These are phyloP conservation scores for Saccostrea glomerata DNA, from an alignment of 1,140 invertebrate species.

Conservation along the genomic window DNA sequence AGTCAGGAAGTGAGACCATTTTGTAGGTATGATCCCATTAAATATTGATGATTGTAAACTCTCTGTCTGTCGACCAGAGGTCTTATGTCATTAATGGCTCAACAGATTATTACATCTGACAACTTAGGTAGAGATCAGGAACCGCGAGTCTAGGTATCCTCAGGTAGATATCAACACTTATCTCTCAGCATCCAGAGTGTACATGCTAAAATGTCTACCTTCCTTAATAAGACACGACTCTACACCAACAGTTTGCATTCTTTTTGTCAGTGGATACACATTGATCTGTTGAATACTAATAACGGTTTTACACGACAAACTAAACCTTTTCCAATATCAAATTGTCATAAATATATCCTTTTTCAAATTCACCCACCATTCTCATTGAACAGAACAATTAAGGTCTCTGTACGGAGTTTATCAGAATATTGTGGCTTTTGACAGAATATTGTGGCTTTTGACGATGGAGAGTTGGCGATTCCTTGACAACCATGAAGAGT, in stretches of 20 bases:
- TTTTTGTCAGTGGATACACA: background rate
- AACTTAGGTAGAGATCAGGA: background rate
- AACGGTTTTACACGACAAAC: background rate
- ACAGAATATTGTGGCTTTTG: background rate
- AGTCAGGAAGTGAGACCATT: background rate
- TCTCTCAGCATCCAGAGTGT: background rate
- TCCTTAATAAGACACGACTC: background rate
- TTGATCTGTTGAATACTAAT: conserved; percentile 7
- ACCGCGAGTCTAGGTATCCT: background rate
- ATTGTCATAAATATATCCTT: conserved; percentile 19
- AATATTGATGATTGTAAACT: background rate
- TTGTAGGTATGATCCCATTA: background rate
- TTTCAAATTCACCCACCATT: conserved; percentile 13
- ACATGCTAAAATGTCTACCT: background rate
- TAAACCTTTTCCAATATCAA: conserved; percentile 26
- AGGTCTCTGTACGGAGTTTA: background rate
- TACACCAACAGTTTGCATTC: background rate
- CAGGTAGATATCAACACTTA: background rate
- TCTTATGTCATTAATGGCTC: background rate
- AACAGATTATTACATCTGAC: background rate
- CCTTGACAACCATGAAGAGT: background rate
- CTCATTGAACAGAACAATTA: background rate
- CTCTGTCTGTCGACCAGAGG: background rate
- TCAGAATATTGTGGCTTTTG: background rate
- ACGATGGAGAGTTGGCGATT: background rate